phyloP scores from a whole-genome alignment of 2,888 invertebrate species.

The Amaurobius ferox region DNA sequence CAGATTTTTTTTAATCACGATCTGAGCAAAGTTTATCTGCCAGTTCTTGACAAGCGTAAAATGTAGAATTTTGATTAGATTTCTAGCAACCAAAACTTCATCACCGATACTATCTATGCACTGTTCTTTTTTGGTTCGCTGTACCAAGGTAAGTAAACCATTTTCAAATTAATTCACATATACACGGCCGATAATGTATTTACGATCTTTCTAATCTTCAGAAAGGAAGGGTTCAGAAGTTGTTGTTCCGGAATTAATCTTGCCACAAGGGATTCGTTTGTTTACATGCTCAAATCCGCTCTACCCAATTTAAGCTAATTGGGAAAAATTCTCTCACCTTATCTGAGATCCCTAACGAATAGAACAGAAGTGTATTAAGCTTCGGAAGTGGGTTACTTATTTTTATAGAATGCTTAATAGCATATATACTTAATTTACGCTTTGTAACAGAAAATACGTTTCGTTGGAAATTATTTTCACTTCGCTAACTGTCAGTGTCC shows the following conservation, averaged over 20 bases:
- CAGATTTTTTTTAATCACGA: no score
- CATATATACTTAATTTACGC: background rate
- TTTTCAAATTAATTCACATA: constrained; percentile 9
- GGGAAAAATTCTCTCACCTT: constrained; percentile 7
- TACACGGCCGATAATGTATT: background rate
- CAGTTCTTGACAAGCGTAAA: no score
- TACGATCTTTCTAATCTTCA: background rate
- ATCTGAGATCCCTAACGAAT: background rate
- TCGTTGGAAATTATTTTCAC: constrained; percentile 7
- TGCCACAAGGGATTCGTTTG: constrained; percentile 4
- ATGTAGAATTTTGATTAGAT: no score
- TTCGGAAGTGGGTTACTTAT: background rate
- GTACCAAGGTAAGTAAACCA: background rate
- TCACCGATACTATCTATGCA: background rate
- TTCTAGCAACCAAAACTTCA: no score
- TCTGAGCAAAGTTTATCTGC: no score
- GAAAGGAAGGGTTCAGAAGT: background rate
- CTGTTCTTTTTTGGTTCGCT: background rate
- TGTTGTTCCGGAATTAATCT: constrained; percentile 12
- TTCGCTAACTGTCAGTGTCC: background rate
- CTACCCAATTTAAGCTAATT: constrained; percentile 12
- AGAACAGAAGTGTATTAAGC: background rate
- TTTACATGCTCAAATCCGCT: background rate
- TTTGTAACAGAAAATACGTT: background rate
- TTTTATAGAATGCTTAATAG: background rate